A percentile compares a stretch with the other conserved stretches of the same genome.
Conservation (phyloP, 2,797 vertebrate species). For the Buceros bicornis region DNA sequence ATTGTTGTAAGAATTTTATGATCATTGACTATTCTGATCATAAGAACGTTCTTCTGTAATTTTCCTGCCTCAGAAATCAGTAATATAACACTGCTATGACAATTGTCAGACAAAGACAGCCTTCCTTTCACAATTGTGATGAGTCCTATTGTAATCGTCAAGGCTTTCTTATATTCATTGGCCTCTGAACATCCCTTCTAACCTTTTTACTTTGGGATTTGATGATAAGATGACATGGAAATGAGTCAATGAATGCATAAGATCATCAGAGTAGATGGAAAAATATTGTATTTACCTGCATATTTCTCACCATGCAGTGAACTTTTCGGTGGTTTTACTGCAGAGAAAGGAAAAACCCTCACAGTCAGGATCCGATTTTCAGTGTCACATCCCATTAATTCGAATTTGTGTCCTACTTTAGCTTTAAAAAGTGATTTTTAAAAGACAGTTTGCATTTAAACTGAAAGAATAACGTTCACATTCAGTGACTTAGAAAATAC, state of each 20-base stretch:
- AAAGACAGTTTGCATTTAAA: background rate
- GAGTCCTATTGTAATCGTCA: background rate
- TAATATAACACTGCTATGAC: background rate
- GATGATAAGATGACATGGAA: background rate
- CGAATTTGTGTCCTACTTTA: background rate
- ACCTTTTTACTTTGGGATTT: background rate
- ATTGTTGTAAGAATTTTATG: background rate
- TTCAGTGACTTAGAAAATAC: background rate
- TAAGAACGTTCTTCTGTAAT: background rate
- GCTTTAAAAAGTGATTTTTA: background rate
- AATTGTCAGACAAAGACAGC: background rate
- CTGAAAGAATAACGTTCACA: background rate
- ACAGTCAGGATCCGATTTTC: background rate
- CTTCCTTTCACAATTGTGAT: background rate
- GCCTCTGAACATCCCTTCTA: background rate
- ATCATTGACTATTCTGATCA: background rate
- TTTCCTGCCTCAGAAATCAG: slow-evolving; percentile 13
- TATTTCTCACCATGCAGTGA: background rate
- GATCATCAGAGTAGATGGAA: background rate
- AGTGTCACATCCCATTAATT: background rate
- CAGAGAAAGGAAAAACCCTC: background rate
- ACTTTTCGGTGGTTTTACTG: background rate
- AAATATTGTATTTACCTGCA: background rate
- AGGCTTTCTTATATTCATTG: background rate
- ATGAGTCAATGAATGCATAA: background rate